A percentile compares a stretch with the other conserved stretches of the same genome.
These are phyloP conservation scores for Anarsia innoxiella DNA, from an alignment of 2,888 invertebrate genomes.

Conservation along the genomic window DNA sequence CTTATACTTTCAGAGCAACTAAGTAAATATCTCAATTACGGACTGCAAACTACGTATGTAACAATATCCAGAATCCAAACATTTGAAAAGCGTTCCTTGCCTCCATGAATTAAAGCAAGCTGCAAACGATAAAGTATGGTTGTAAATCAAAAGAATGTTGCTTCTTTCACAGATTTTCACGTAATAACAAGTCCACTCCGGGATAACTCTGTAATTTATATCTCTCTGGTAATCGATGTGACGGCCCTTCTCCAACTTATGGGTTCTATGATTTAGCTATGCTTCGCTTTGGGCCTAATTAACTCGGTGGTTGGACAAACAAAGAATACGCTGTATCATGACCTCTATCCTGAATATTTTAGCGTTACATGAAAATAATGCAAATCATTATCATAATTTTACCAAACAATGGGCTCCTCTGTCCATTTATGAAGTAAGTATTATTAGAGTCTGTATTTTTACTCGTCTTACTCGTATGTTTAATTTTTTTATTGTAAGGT, in stretches of 20 bases:
- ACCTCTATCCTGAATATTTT: too few species aligned
- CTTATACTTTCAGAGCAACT: too few species aligned
- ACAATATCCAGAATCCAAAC: too few species aligned
- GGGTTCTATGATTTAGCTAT: neutral
- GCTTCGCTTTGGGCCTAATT: neutral
- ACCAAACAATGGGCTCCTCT: too few species aligned
- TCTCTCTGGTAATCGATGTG: neutral
- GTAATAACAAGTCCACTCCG: slow-evolving; percentile 39
- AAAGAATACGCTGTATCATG: neutral
- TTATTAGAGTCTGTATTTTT: too few species aligned
- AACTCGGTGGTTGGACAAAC: neutral
- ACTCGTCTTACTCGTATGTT: too few species aligned
- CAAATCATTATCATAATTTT: neutral
- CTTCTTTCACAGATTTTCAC: slow-evolving; percentile 43
- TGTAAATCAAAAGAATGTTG: slow-evolving; percentile 42
- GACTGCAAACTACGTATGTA: too few species aligned
- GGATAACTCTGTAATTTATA: slow-evolving; percentile 1
- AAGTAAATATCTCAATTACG: too few species aligned
- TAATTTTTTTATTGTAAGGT: too few species aligned
- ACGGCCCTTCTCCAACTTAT: neutral
- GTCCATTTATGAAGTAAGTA: too few species aligned
- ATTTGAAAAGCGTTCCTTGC: too few species aligned
- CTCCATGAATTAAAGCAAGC: slow-evolving; percentile 3
- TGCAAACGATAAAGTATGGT: slow-evolving; percentile 34
- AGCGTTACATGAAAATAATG: too few species aligned